A percentile compares a stretch with the other conserved stretches of the same genome.
Evolutionary conservation across 92 coral and sea anemone genomes (phyloP).

Genomic region (Zoanthus solanderi): DNA sequence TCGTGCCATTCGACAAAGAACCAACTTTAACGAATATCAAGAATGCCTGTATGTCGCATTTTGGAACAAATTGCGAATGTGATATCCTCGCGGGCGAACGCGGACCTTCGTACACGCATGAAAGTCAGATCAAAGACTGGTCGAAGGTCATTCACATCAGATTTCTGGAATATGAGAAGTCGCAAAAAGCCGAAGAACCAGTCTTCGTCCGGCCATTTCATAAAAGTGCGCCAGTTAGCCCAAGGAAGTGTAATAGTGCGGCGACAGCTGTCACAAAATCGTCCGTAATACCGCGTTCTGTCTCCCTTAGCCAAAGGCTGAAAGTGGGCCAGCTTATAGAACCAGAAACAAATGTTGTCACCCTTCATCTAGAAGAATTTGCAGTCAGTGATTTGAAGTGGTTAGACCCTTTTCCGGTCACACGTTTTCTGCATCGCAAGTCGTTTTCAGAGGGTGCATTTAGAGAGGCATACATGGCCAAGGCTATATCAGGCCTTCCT

Average conservation of each 20-base stretch:
- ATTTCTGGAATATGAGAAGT: slow-evolving; percentile 51
- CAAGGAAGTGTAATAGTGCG: slow-evolving; percentile 21
- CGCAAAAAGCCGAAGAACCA: slow-evolving; percentile 7
- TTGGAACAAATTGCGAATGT: slow-evolving; percentile 54
- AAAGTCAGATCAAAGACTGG: slow-evolving; percentile 60
- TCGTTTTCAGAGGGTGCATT: slow-evolving; percentile 43
- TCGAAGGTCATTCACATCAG: slow-evolving; percentile 62
- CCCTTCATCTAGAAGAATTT: slow-evolving; percentile 44
- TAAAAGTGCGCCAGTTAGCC: slow-evolving; percentile 30
- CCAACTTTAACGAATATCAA: slow-evolving; percentile 62
- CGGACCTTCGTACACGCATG: slow-evolving; percentile 73
- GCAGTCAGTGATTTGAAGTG: slow-evolving; percentile 28
- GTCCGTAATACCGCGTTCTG: slow-evolving; percentile 32
- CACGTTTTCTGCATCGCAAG: slow-evolving; percentile 29
- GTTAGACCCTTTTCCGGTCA: slow-evolving; percentile 40
- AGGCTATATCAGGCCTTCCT: slow-evolving; percentile 38
- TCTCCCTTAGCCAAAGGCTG: slow-evolving; percentile 53
- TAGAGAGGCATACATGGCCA: slow-evolving; percentile 45
- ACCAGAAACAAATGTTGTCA: slow-evolving; percentile 36
- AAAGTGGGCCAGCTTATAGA: slow-evolving; percentile 38
- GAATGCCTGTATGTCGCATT: slow-evolving; percentile 53
- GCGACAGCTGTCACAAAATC: slow-evolving; percentile 14
- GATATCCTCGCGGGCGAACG: slow-evolving; percentile 73
- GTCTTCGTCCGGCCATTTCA: slow-evolving; percentile 11
- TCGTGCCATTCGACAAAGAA: slow-evolving; percentile 55